phyloP scores from a whole-genome alignment of 2,113 vertebrate species.

The Oenanthe oenanthe region DNA sequence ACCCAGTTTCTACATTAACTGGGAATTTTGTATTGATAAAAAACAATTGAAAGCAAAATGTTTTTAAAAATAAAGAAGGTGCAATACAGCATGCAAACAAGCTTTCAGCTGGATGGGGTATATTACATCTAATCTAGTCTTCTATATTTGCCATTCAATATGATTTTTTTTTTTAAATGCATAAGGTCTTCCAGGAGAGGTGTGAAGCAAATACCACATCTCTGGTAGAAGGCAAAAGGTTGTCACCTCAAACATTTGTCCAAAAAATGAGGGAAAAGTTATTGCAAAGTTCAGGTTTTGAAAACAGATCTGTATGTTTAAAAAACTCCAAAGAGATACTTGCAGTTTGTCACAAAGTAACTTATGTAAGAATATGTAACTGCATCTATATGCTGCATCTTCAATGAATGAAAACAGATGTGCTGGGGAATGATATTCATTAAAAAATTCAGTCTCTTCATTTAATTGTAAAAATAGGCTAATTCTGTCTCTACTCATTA shows the following conservation, averaged over 20 bases:
- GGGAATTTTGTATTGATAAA: neutral
- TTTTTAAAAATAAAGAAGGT: neutral
- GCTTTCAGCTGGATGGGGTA: neutral
- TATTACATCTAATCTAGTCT: neutral
- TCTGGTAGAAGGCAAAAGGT: neutral
- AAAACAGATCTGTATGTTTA: neutral
- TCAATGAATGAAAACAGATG: neutral
- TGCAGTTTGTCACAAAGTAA: neutral
- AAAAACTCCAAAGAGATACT: neutral
- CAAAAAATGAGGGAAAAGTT: neutral
- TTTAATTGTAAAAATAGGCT: neutral
- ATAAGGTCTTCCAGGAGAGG: neutral
- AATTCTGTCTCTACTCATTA: neutral
- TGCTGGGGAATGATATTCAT: neutral
- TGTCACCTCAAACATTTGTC: neutral
- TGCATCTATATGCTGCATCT: neutral
- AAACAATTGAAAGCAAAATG: neutral
- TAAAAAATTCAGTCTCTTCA: neutral
- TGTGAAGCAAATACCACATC: neutral
- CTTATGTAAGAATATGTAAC: neutral
- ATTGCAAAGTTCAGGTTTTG: neutral
- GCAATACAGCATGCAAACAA: neutral
- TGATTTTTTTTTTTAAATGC: neutral
- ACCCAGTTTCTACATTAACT: neutral
- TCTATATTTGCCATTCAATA: neutral